phyloP scores from a whole-genome alignment of 2,888 invertebrate species.

The Merodon equestris region DNA sequence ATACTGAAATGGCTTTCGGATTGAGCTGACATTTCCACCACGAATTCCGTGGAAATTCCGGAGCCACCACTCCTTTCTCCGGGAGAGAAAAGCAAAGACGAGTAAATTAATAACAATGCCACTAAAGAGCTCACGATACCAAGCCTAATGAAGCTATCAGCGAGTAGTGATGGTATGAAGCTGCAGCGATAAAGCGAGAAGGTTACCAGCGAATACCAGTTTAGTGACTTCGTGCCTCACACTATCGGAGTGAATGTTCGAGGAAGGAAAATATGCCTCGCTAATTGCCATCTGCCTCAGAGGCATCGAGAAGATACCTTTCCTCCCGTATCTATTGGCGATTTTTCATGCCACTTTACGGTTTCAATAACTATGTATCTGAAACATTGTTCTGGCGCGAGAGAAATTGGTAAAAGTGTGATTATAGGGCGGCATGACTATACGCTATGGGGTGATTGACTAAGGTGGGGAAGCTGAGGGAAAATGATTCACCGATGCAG shows the following conservation, averaged over 20 bases:
- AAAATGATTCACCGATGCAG: too few species aligned
- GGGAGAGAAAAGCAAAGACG: too few species aligned
- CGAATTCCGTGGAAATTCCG: too few species aligned
- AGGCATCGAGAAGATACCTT: conserved; percentile 36
- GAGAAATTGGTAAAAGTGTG: conserved; percentile 67
- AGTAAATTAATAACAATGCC: conserved; percentile 51
- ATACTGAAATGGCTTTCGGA: too few species aligned
- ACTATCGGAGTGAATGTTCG: conserved; percentile 55
- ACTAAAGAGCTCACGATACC: conserved; percentile 15
- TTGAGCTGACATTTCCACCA: too few species aligned
- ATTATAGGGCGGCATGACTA: conserved; percentile 62
- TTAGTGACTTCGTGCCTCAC: conserved; percentile 15
- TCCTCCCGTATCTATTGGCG: background rate
- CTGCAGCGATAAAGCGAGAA: conserved; percentile 33
- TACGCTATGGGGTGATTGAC: conserved; percentile 23
- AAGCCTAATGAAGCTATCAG: conserved; percentile 58
- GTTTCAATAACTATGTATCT: background rate
- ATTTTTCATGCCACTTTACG: background rate
- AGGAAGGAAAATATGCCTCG: conserved; percentile 51
- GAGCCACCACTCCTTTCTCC: too few species aligned
- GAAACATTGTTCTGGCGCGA: conserved; percentile 44
- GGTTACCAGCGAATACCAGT: conserved; percentile 49
- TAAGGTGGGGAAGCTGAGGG: conserved; percentile 5
- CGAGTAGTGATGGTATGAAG: too few species aligned
- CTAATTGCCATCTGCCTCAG: conserved; percentile 61